Base-by-base conservation (phyloP, 2,797 vertebrate genomes). In the Loris lydekkerianus region DNA sequence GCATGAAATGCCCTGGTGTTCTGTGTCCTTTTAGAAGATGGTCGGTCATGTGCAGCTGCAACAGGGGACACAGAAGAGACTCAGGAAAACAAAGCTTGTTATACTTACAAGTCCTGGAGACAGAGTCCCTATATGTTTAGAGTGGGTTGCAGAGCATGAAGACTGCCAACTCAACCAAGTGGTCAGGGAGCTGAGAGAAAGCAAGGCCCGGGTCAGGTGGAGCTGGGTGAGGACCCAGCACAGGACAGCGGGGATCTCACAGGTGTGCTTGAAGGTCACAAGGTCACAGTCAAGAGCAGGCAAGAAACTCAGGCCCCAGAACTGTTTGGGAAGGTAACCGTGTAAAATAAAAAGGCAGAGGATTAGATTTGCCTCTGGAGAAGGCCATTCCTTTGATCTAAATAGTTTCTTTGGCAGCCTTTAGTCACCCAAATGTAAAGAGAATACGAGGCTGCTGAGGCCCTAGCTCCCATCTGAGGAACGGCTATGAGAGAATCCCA, bases 381-480 rank as follows among this genome's bases (percentile, higher is more conserved):
- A 77, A 92, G 89, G 37, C 8, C 5, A 43, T 87, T 63, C 20
- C 61, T 88, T 70, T 0, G 0, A 11, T n/a, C 27, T 23, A 29
- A 58, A 49, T 53, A 53, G 27, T 31, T 72, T 40, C 27, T 43
- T 21, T 37, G 9, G 15, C 20, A 17, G 5, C 27, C 58, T 82
- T 67, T 31, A 27, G 72, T 73, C 49, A 65, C 37, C 34, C n/a
- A 89, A 70, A 40, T 17, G 15, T 14, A 69, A 46, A 34, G 29
- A 29, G 17, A 78, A 20, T 25, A 46, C 1, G 17, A 14, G 0
- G 20, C 23, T 69, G 8, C 10, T 23, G 58, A 77, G 29, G 46
- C 25, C 5, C 5, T 4, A 7, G 21, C 31, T 65, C n/a, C 56
- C 5, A 0, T 7, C 0, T 17, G 10, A 34, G 21, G 31, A 49